Evolutionary conservation across 2,797 vertebrate genomes (phyloP).

Genomic region (Phylloscopus collybita): DNA sequence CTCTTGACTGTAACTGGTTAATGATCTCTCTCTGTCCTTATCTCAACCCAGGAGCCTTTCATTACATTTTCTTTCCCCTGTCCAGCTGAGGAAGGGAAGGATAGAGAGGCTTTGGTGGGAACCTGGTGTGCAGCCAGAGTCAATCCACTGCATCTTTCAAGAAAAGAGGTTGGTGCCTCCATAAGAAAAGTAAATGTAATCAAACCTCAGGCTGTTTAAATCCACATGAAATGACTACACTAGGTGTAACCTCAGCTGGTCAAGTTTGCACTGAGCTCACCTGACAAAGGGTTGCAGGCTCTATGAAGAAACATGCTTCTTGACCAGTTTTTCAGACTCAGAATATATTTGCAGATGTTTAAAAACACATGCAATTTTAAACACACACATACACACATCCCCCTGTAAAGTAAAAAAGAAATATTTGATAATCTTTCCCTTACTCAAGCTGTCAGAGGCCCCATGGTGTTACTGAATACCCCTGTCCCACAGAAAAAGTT

Average conservation of each 20-base stretch:
- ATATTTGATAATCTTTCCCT: background rate
- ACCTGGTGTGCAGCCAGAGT: background rate
- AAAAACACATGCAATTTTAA: background rate
- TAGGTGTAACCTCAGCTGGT: background rate
- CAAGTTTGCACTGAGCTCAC: background rate
- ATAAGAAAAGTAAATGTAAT: background rate
- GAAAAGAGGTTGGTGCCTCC: background rate
- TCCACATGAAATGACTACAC: background rate
- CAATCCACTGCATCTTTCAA: background rate
- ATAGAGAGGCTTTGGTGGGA: accelerated
- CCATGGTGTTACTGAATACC: background rate
- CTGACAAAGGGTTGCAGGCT: accelerated
- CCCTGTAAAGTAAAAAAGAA: background rate
- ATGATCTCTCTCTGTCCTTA: background rate
- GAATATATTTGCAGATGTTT: background rate
- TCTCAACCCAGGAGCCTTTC: accelerated
- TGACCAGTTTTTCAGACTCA: background rate
- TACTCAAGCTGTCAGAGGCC: background rate
- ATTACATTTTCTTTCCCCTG: background rate
- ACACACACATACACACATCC: background rate
- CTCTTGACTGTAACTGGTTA: background rate
- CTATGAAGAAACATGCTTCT: background rate
- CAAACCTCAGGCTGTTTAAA: background rate
- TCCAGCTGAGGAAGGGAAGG: background rate
- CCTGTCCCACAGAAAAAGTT: background rate